Base-by-base conservation (phyloP, 1,140 invertebrate species). In the Coptotermes formosanus region DNA sequence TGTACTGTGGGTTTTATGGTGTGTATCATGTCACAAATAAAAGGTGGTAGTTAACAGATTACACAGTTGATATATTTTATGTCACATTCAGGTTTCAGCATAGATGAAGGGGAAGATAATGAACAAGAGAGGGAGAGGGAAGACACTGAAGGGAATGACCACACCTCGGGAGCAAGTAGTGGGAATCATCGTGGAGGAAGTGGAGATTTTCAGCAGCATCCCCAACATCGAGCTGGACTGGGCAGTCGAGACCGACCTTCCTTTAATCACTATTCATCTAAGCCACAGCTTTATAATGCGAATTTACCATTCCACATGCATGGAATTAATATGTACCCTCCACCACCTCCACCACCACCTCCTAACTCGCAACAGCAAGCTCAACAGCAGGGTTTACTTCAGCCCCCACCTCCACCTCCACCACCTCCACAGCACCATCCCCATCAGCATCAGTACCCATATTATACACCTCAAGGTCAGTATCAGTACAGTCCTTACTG, bases 261-360 rank as follows among this genome's bases (percentile, higher is more conserved):
- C 19, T 88, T 87, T 82, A 88, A 87, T 82, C 88, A 88, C 75
- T 88, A 88, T 75, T 87, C 85, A 23, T 86, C 85, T 55, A 88
- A 88, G 82, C 87, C 88, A 7, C 88, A 88, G 82, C 82, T 88
- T 38, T 88, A 88, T 86, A 88, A 88, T 64, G 84, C 88, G 23
- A 87, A 69, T 48, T 64, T 88, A 12, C 88, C 87, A 21, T 88
- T 87, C 69, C 88, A 88, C 82, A 87, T 88, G 87, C 87, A 88
- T 44, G 87, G 87, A 48, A 83, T 88, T 19, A 85, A 83, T 43
- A 84, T 85, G 82, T 87, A 84, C 30, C 87, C 88, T 23, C 88
- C 88, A 16, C 88, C 88, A 6, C 88, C 88, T 16, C 88, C 88
- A 9, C 88, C 88, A 2, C 87, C 88, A 8, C 88, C 88, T 23